phyloP scores from a whole-genome alignment of 2,113 vertebrate genomes.

The Thermophis baileyi region DNA sequence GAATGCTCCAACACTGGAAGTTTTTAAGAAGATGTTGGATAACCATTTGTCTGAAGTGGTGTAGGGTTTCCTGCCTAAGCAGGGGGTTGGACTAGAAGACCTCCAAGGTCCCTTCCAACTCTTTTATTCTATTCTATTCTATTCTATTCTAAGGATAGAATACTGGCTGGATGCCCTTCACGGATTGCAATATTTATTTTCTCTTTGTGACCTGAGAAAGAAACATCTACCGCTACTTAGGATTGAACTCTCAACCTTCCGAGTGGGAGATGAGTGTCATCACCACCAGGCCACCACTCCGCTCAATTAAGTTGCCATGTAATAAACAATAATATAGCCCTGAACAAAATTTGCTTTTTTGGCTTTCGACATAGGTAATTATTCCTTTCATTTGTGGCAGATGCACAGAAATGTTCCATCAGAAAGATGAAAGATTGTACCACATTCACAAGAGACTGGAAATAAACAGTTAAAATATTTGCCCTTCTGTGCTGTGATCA shows the following conservation, averaged over 20 bases:
- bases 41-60: too few relatives aligned
- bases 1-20: too few relatives aligned
- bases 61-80: too few relatives aligned
- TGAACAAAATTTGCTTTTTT: not conserved
- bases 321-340: not conserved
- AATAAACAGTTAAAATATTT: not conserved
- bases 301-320: not conserved
- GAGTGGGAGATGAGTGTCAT: not conserved
- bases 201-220: not conserved
- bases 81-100: too few relatives aligned
- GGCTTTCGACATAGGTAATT: not conserved
- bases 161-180: too few relatives aligned
- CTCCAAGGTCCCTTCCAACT: too few relatives aligned
- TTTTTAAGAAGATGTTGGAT: too few relatives aligned
- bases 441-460: not conserved
- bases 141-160: too few relatives aligned
- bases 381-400: not conserved
- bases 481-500: not conserved
- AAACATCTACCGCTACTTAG: not conserved
- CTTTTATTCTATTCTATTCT: too few relatives aligned
- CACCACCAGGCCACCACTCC: not conserved
- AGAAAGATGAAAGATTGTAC: not conserved
- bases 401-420: not conserved
- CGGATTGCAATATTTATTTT: not conserved
- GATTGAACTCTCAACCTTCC: not conserved